Base-by-base conservation (phyloP, 2,888 invertebrate species). In the Prenolepis imparis region DNA sequence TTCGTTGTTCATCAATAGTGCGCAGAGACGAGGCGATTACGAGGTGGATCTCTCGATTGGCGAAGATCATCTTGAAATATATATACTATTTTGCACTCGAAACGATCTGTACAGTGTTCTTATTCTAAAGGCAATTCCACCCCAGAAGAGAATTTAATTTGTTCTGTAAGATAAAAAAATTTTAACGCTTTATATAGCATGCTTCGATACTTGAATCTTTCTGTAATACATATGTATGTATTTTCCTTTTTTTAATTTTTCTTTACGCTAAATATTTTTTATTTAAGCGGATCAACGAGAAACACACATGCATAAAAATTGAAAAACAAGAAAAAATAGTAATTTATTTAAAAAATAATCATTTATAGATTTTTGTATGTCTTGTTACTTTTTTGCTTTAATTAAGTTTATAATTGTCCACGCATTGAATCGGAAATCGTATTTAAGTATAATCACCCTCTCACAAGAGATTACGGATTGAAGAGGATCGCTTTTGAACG, bases 1-100 rank as follows among this genome's bases (percentile, higher is more conserved):
- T 75, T 75, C 32, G 28, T 66, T 39, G 52, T 52, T n/a, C 48
- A 48, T 52, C 32, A 63, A 41, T 32, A 68, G 77, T 21, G 32
- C 59, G 55, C 24, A 24, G n/a, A 18, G 39, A 28, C 24, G 48
- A 72, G 28, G n/a, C 52, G 21, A 75, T 70, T 63, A 15, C 64
- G 32, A 72, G n/a, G 24, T 12, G 28, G 21, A 48, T 52, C 44
- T 41, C 36, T 28, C 52, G 32, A 67, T 80, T 21, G 55, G 0
- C 77, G 67, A 1, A 41, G 55, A 44, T 70, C 36, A 18, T 8
- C 63, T 48, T 15, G 9, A 70, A 78, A 36, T 70, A 57, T 59
- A 57, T 24, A 64, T 12, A n/a, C n/a, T 12, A 18, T n/a, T 83
- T 18, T 36, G 12, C 36, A 9, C 4, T 68, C 32, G 57, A 21